Evolutionary conservation across 2,888 invertebrate genomes (phyloP), one percentile per base, ranked within the genome.

Genomic region (Corythucha ciliata): DNA sequence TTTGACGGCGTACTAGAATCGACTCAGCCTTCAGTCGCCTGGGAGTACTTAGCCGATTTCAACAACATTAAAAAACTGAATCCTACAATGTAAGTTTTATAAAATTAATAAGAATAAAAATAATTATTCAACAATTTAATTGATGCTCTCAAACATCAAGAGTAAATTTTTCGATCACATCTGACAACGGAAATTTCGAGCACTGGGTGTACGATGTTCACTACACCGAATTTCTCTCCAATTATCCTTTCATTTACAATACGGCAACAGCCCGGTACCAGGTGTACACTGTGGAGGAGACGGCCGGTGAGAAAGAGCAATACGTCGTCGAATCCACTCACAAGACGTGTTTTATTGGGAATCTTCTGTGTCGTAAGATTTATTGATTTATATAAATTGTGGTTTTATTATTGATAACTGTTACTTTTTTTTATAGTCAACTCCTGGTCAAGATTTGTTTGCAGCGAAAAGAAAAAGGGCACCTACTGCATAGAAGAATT

Each of bases 1-100:
- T 64, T 63, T 57, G 73, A 75, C 58, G 69, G 69, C 45, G 67
- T 70, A 57, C 70, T 83, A 59, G 65, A 68, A 27, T 71, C 77
- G 58, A 68, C 74, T 1, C 71, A 73, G 61, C 76, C 83, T 16
- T 73, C 73, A 62, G 69, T 69, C 24, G 77, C 79, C 26, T 83
- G 83, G 82, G 80, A 81, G 65, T 82, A 74, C 67, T 76, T 82
- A n/a, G 79, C 82, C 1, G 83, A 83, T 68, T 83, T 83, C 62
- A 80, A 76, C 62, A 81, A 83, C 64, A 78, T 80, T 76, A 76
- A 76, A 62, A 70, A 72, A 58, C 68, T 83, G 25, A 82, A 83
- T 68, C 82, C 82, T 16, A 79, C 80, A 16, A 79, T 83, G 83
- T 83, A 69, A 75, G 78, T 73, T 58, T 52, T 42, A 22, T 34